Percentiles rank a stretch among this genome's conserved stretches.
phyloP scores from a whole-genome alignment of 2,797 vertebrate genomes.

The Glossophaga mutica region DNA sequence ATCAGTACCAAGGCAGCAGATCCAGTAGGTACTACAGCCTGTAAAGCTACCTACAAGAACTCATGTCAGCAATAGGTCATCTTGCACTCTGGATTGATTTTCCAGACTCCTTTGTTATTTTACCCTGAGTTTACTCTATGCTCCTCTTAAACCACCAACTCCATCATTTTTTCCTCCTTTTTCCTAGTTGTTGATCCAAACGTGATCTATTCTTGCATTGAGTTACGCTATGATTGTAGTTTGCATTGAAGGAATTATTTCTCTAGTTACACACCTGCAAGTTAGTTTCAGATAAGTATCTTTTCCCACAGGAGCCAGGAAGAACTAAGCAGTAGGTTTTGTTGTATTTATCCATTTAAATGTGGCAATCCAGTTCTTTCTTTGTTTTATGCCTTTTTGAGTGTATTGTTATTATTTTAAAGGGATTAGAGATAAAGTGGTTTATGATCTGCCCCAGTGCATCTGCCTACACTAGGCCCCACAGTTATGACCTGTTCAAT shows the following conservation, averaged over 20 bases:
- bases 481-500: conserved; percentile 29
- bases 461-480: conserved; percentile 29
- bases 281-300: conserved; percentile 75
- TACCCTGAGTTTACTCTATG: conserved; percentile 13
- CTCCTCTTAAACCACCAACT: neutral
- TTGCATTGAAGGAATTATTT: conserved; percentile 74
- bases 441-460: neutral
- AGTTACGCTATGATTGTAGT: conserved; percentile 71
- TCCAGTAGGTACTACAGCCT: neutral
- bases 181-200: conserved; percentile 39
- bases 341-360: conserved; percentile 57
- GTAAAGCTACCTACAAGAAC: neutral
- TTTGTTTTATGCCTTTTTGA: conserved; percentile 20
- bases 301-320: conserved; percentile 65
- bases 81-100: conserved; percentile 33
- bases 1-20: neutral
- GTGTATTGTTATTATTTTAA: conserved; percentile 34
- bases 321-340: conserved; percentile 57
- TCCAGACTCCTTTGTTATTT: conserved; percentile 23
- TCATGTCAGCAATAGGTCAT: neutral
- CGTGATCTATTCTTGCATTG: conserved; percentile 33
- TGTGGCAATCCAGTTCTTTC: conserved; percentile 25
- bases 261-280: conserved; percentile 78
- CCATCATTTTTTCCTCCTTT: conserved; percentile 12
- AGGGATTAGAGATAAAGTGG: conserved; percentile 19